These are phyloP conservation scores for Lycophotia porphyrea DNA, from an alignment of 2,888 invertebrate species.

Conservation along the genomic window DNA sequence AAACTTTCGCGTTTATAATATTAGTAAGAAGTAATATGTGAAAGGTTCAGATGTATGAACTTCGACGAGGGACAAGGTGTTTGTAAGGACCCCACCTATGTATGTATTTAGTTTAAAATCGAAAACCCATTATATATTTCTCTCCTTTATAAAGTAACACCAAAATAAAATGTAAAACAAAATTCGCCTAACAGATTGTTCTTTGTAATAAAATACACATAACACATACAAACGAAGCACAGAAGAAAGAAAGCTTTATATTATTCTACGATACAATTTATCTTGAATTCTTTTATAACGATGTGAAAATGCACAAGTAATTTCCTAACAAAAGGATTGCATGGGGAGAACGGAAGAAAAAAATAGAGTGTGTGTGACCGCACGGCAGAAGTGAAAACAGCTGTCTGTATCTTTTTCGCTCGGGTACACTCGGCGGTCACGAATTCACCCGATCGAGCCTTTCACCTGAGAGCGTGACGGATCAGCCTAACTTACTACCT, in stretches of 20 bases:
- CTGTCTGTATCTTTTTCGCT: too few relatives aligned
- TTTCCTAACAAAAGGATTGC: constrained; percentile 13
- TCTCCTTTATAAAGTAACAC: not conserved
- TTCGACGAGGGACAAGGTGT: not conserved
- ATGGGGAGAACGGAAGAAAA: too few relatives aligned
- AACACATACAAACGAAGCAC: constrained; percentile 16
- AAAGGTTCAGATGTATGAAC: not conserved
- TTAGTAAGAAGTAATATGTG: not conserved
- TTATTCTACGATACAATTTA: constrained; percentile 38
- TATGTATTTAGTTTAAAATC: not conserved
- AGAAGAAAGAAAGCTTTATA: constrained; percentile 40
- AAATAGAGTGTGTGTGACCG: too few relatives aligned
- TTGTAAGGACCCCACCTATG: too few relatives aligned
- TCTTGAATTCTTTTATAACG: constrained; percentile 28
- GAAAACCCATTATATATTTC: not conserved
- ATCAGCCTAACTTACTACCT: too few relatives aligned
- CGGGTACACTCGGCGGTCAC: too few relatives aligned
- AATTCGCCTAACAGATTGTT: not conserved
- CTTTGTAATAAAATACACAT: constrained; percentile 42
- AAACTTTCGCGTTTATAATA: not conserved
- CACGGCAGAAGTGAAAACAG: too few relatives aligned
- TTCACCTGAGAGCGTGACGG: too few relatives aligned
- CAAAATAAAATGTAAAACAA: constrained; percentile 22
- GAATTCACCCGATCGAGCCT: too few relatives aligned
- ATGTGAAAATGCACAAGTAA: constrained; percentile 34